These are phyloP conservation scores for Rallus limicola DNA, from an alignment of 2,113 vertebrate genomes.

Conservation along the genomic window DNA sequence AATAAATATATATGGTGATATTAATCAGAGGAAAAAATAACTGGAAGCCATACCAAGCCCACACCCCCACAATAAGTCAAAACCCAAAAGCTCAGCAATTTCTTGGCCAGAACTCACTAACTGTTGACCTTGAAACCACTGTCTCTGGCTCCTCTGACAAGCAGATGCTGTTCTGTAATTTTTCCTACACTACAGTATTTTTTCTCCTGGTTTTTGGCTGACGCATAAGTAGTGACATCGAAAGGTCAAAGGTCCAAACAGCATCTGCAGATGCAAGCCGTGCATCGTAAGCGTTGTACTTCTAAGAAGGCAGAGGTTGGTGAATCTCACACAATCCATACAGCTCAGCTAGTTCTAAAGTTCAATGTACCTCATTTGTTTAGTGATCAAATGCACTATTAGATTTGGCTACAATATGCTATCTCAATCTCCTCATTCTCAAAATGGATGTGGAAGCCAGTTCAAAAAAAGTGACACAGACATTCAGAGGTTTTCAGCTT, in stretches of 20 bases:
- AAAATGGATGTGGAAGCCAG: not conserved
- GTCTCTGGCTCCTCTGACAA: not conserved
- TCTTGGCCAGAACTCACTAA: not conserved
- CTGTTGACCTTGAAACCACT: not conserved
- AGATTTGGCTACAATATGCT: not conserved
- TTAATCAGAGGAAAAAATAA: not conserved
- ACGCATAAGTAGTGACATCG: not conserved
- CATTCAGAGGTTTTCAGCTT: not conserved
- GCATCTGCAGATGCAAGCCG: not conserved
- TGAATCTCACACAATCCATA: not conserved
- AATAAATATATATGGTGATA: not conserved
- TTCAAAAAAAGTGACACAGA: not conserved
- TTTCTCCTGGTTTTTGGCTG: not conserved
- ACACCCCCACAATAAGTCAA: not conserved
- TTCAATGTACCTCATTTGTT: not conserved
- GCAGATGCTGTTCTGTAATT: not conserved
- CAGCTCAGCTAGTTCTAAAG: not conserved
- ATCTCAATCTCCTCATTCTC: not conserved
- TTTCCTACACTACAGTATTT: not conserved
- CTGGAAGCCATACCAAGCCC: not conserved
- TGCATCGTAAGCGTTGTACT: accelerated
- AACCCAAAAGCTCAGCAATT: slow-evolving; percentile 4
- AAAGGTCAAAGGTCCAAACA: not conserved
- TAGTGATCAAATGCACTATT: not conserved
- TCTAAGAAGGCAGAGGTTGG: not conserved